Conservation (phyloP, 2,888 invertebrate genomes). For the Agrilus mali region DNA sequence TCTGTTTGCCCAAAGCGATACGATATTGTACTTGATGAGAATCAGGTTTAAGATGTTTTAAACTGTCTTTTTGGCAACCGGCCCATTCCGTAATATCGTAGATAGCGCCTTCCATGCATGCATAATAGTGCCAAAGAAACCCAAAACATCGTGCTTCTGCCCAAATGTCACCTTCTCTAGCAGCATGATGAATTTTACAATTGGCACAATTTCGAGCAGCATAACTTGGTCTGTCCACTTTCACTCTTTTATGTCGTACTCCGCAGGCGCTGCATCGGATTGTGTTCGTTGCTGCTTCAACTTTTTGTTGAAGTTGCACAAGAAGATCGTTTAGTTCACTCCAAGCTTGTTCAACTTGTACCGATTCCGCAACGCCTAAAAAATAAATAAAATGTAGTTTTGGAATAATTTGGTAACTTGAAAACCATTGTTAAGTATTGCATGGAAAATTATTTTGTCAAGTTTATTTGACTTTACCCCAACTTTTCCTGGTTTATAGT, state of each 20-base stretch:
- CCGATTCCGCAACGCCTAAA: conserved; percentile 49
- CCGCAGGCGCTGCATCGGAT: conserved; percentile 93
- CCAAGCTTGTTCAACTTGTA: conserved; percentile 78
- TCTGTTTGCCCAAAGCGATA: conserved; percentile 63
- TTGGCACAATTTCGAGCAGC: conserved; percentile 84
- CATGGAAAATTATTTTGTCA: too few relatives aligned
- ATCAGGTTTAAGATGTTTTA: conserved; percentile 77
- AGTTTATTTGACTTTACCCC: too few relatives aligned
- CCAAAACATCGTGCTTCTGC: conserved; percentile 81
- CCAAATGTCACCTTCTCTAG: conserved; percentile 94
- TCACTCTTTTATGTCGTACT: conserved; percentile 74
- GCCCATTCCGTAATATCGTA: conserved; percentile 98
- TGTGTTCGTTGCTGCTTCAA: conserved; percentile 88
- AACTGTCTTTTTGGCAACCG: conserved; percentile 72
- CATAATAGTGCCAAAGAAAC: conserved; percentile 87
- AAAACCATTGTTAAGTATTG: not conserved
- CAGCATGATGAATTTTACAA: conserved; percentile 82
- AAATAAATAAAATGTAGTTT: not conserved
- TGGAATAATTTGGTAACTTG: not conserved
- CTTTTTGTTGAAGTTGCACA: conserved; percentile 82
- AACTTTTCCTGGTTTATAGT: too few relatives aligned
- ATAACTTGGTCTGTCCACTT: conserved; percentile 77
- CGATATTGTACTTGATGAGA: conserved; percentile 85
- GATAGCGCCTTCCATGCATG: conserved; percentile 91
- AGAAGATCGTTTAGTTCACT: conserved; percentile 73